Evolutionary conservation across 2,797 vertebrate genomes (phyloP).

Genomic region (Mallotus villosus): DNA sequence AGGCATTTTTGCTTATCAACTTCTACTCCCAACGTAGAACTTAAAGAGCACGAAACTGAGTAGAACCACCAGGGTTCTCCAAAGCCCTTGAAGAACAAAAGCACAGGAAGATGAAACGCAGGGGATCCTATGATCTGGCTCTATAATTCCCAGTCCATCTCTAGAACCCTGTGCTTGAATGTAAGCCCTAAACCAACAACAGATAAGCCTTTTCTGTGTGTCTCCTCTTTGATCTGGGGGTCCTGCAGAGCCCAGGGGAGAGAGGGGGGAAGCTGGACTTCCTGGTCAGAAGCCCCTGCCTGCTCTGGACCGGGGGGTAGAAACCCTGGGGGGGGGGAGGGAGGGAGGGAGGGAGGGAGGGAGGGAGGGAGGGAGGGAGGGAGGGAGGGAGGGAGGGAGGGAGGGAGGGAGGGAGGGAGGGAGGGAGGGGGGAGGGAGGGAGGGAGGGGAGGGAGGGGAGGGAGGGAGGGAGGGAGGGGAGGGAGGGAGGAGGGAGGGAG

Average conservation of each 20-base stretch:
- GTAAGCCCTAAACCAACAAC: constrained; percentile 76
- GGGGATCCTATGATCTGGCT: constrained; percentile 46
- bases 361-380: constrained; percentile 4
- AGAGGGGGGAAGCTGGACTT: constrained; percentile 33
- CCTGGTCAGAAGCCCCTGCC: constrained; percentile 56
- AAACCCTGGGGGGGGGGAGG: constrained; percentile 28
- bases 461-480: not conserved
- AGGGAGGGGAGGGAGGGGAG: not conserved
- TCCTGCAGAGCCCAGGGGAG: constrained; percentile 9
- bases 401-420: not conserved
- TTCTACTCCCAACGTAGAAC: constrained; percentile 9
- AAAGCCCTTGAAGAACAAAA: constrained; percentile 58
- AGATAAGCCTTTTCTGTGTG: constrained; percentile 70
- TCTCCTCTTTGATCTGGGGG: constrained; percentile 66
- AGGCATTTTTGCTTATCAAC: constrained; percentile 13
- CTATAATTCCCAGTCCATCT: constrained; percentile 73
- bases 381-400: not conserved
- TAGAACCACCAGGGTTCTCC: constrained; percentile 31
- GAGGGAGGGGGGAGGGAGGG: not conserved
- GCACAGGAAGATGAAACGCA: constrained; percentile 53
- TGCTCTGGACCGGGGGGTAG: constrained; percentile 46
- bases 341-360: constrained; percentile 6
- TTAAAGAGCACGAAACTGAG: constrained; percentile 32
- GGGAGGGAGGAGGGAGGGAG: not conserved
- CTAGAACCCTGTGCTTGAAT: constrained; percentile 63